Conservation (phyloP, 2,113 vertebrate genomes). For the Brienomyrus brachyistius region DNA sequence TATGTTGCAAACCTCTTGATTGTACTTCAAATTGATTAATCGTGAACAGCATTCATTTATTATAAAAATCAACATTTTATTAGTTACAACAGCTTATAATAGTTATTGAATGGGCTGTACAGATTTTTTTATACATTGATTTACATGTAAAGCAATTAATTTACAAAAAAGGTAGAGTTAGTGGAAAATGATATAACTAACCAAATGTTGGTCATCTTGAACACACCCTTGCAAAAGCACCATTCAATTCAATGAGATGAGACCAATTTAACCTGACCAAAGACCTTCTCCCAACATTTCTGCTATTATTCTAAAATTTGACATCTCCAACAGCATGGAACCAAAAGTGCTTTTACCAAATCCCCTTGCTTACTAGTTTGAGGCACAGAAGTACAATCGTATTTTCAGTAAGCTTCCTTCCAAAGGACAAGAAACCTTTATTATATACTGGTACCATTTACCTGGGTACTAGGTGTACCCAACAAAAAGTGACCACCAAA, state of each 20-base stretch:
- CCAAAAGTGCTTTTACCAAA: constrained; percentile 54
- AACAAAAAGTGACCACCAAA: not conserved
- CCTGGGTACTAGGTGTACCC: not conserved
- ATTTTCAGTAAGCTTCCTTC: not conserved
- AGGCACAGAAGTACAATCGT: not conserved
- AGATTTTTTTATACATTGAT: constrained; percentile 71
- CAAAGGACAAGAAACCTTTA: not conserved
- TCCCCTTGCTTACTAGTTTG: constrained; percentile 11
- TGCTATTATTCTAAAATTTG: not conserved
- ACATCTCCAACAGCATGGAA: constrained; percentile 32
- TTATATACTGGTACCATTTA: not conserved
- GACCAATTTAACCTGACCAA: not conserved
- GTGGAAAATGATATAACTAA: constrained; percentile 60
- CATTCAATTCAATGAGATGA: constrained; percentile 55
- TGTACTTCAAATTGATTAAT: not conserved
- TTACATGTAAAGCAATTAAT: constrained; percentile 78
- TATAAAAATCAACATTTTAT: constrained; percentile 86
- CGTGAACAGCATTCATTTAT: constrained; percentile 43
- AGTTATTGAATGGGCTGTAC: constrained; percentile 79
- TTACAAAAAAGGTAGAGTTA: constrained; percentile 64
- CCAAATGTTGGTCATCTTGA: constrained; percentile 87
- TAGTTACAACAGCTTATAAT: constrained; percentile 87
- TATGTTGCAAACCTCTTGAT: not conserved
- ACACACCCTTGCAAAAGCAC: constrained; percentile 80
- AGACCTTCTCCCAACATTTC: not conserved